Base-by-base conservation (phyloP, 2,797 vertebrate genomes). In the Eupleurogrammus muticus region DNA sequence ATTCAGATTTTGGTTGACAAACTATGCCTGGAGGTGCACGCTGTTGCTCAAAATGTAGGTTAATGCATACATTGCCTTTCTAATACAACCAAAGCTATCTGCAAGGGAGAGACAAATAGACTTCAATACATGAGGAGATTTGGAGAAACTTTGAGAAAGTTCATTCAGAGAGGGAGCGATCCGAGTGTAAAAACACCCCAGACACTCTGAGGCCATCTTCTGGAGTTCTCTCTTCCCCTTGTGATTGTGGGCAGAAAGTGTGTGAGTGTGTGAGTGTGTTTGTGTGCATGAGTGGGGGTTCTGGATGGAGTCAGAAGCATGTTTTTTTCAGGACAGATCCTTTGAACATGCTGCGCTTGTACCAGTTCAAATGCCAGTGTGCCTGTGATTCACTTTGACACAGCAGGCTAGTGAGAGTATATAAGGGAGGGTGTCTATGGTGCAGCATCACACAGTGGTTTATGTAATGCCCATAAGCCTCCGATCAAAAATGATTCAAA, bases 361-460 rank as follows among this genome's bases (percentile, higher is more conserved):
- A 86, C 79, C 73, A 83, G 87, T 84, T 90, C 78, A 85, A 91
- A 91, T 92, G 89, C 79, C 87, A 92, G 70, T n/a, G 74, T 56
- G 48, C 66, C 66, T 1, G 40, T 92, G 92, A 91, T 63, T 92
- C 90, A 90, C 63, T 66, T 75, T 70, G 81, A 82, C 83, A 82
- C 85, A 84, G 65, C 71, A 66, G 73, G 70, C 54, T 35, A 70
- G 63, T 75, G 79, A 76, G 74, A 83, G 7, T 65, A 77, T 75
- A 47, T 56, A 68, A 47, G 34, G 49, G 70, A 56, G 57, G 36
- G 54, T 65, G 23, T 70, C 54, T 56, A 21, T 44, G 50, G 53
- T 55, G 50, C 16, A 5, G 5, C 49, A 48, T 36, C 14, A 35
- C 49, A 57, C 21, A 14, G 38, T 40, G 38, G 38, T 40, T 40